These are phyloP conservation scores for Mimas tiliae DNA, from an alignment of 2,888 invertebrate species.

Conservation along the genomic window DNA sequence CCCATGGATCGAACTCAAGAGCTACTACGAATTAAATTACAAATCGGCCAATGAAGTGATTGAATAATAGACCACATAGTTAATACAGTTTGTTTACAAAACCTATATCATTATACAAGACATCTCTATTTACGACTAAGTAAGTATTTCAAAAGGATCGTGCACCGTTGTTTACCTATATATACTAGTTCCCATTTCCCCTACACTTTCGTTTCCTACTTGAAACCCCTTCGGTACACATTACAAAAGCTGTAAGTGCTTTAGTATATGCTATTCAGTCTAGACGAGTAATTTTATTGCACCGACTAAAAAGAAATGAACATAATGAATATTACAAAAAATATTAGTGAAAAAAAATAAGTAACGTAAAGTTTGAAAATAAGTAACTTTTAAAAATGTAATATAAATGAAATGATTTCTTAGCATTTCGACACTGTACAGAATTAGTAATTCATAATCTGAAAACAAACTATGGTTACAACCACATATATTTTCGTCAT, in stretches of 20 bases:
- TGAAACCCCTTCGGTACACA: slow-evolving; percentile 8
- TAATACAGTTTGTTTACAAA: too few relatives aligned
- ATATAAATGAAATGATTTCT: background rate
- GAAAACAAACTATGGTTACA: too few relatives aligned
- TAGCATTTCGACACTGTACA: background rate
- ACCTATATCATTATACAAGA: background rate
- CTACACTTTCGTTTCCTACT: slow-evolving; percentile 3
- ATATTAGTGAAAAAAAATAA: background rate
- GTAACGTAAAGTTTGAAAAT: background rate
- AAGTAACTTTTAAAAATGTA: background rate
- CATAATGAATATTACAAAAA: slow-evolving; percentile 5
- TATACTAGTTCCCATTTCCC: slow-evolving; percentile 15
- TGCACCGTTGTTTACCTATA: slow-evolving; percentile 16
- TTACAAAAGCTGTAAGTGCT: slow-evolving; percentile 23
- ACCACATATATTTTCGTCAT: too few relatives aligned
- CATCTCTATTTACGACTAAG: background rate
- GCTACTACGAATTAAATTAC: too few relatives aligned
- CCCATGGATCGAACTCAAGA: too few relatives aligned
- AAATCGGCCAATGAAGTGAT: too few relatives aligned
- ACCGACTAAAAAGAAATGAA: background rate
- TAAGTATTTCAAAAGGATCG: background rate
- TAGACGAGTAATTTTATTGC: slow-evolving; percentile 16
- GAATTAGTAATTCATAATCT: too few relatives aligned
- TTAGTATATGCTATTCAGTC: background rate
- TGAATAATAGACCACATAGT: too few relatives aligned